phyloP scores from a whole-genome alignment of 2,888 invertebrate species.

The Melolontha melolontha region DNA sequence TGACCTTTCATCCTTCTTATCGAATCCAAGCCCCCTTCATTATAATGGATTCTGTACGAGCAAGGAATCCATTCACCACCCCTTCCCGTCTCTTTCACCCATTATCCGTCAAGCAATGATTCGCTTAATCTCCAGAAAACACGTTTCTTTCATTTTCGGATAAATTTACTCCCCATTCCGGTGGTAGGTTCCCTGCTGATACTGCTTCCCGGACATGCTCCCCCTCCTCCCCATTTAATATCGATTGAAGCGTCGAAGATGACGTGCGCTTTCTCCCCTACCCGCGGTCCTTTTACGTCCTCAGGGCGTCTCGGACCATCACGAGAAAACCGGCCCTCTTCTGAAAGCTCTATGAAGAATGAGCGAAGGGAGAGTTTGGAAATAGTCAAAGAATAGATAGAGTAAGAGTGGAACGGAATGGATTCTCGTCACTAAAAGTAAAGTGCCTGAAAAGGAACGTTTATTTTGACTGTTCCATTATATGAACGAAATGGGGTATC shows the following conservation, averaged over 20 bases:
- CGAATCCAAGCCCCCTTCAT: conserved; percentile 24
- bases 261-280: conserved; percentile 1
- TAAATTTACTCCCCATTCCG: conserved; percentile 33
- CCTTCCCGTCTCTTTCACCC: conserved; percentile 14
- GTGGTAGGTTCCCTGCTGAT: background rate
- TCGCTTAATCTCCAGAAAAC: conserved; percentile 37
- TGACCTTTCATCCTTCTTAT: conserved; percentile 16
- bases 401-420: background rate
- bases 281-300: conserved; percentile 5
- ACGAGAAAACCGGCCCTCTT: background rate
- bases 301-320: too few species aligned
- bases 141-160: conserved; percentile 39
- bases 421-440: too few species aligned
- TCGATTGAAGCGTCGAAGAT: conserved; percentile 34
- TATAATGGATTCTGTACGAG: conserved; percentile 16
- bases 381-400: background rate
- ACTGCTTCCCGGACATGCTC: background rate
- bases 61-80: conserved; percentile 19
- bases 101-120: conserved; percentile 35
- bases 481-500: too few species aligned
- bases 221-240: conserved; percentile 6
- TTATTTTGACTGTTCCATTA: too few species aligned
- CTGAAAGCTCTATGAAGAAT: conserved; percentile 10
- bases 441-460: too few species aligned
- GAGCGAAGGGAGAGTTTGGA: background rate